These are phyloP conservation scores for Sorex fumeus DNA, from an alignment of 2,113 vertebrate species.

Conservation along the genomic window DNA sequence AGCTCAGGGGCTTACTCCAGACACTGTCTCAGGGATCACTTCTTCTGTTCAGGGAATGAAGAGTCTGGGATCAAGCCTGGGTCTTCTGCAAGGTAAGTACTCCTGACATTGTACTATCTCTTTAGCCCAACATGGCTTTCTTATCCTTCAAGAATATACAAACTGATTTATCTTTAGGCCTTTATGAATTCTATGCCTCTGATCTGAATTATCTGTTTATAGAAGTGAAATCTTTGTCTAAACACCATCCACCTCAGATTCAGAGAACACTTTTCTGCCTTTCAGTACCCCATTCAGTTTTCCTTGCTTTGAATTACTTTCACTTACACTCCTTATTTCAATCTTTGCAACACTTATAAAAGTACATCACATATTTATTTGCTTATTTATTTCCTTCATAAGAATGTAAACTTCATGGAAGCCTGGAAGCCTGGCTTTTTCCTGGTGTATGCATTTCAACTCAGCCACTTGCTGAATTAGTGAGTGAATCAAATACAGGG, in stretches of 20 bases:
- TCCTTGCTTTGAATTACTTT: slow-evolving; percentile 13
- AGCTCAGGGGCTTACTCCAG: too few species aligned
- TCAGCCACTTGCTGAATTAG: background rate
- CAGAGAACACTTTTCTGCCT: background rate
- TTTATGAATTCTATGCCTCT: background rate
- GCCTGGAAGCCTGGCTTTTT: background rate
- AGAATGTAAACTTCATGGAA: slow-evolving; percentile 12
- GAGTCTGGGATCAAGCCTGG: too few species aligned
- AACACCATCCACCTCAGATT: background rate
- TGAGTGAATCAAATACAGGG: slow-evolving; percentile 15
- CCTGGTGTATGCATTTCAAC: background rate
- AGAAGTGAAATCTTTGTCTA: background rate
- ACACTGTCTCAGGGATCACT: too few species aligned
- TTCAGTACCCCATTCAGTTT: background rate
- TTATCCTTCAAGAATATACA: background rate
- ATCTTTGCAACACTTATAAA: background rate
- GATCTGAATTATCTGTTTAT: background rate
- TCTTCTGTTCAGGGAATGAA: too few species aligned
- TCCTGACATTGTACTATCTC: too few species aligned
- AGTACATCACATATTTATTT: background rate
- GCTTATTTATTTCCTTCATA: background rate
- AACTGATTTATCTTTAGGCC: background rate
- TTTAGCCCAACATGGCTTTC: background rate
- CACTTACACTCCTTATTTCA: background rate
- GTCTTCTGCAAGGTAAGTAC: too few species aligned